Conservation (phyloP, 2,797 vertebrate species). For the Miichthys miiuy region DNA sequence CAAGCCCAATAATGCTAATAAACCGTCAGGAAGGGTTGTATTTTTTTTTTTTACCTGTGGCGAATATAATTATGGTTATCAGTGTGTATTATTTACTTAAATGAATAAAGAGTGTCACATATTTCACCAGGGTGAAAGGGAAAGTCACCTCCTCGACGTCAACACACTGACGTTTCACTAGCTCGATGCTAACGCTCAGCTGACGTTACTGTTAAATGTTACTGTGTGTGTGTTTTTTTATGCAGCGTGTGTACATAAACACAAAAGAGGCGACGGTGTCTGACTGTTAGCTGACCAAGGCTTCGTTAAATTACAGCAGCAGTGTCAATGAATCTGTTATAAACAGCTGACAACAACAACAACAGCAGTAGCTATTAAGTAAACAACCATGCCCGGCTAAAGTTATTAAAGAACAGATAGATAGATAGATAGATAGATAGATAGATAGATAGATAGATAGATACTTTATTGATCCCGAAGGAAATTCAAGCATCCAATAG, state of each 20-base stretch:
- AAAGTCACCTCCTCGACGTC: slow-evolving; percentile 50
- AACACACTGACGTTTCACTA: slow-evolving; percentile 36
- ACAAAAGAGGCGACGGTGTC: too few species aligned
- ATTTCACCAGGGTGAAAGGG: neutral
- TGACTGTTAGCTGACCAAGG: neutral
- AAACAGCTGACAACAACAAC: neutral
- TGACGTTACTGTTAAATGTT: neutral
- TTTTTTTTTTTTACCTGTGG: neutral
- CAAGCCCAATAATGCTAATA: neutral
- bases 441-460: too few species aligned
- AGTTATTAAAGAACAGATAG: too few species aligned
- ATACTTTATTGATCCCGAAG: too few species aligned
- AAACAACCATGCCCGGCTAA: neutral
- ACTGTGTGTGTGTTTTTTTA: neutral
- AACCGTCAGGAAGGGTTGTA: neutral
- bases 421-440: too few species aligned
- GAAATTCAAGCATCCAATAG: too few species aligned
- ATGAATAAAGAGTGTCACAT: accelerated
- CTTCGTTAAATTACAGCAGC: neutral
- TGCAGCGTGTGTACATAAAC: neutral
- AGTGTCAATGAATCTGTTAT: neutral
- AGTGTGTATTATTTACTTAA: neutral
- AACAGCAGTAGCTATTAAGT: neutral
- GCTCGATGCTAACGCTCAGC: slow-evolving; percentile 30
- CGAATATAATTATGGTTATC: too few species aligned